Base-by-base conservation (phyloP, 2,888 invertebrate genomes). In the Diplolepis rosae region DNA sequence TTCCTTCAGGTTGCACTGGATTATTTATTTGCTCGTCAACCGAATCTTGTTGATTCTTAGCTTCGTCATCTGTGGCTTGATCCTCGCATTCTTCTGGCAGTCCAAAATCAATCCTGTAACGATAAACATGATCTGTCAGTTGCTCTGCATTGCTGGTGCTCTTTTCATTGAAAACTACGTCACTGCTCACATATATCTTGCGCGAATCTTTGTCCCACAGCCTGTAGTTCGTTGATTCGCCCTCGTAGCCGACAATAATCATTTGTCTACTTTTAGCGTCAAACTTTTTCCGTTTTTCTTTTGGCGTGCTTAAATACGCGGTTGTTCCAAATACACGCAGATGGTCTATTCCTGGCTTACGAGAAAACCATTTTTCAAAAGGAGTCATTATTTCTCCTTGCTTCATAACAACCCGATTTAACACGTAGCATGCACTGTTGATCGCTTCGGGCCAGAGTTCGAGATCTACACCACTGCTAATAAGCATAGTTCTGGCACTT, bases 401-500 rank as follows among this genome's bases (percentile, higher is more conserved):
- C 71, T 73, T 5, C 42, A 54, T 76, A 71, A 42, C 52, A 54
- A 18, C 78, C 30, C 83, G 28, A 61, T 86, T 85, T 30, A 76
- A 72, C 4, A 82, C 27, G 65, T 84, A 78, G 5, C 65, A 71
- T 0, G 76, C 72, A 1, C 18, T 42, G 0, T 72, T 48, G 6
- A 48, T 9, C 4, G 48, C 48, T 71, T 85, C 85, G 2, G 79
- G 77, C 84, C 84, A 86, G 11, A 81, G 72, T n/a, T 65, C 42
- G 13, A 4, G 0, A 9, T 65, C 9, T 3, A 73, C 11, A 7
- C 50, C 28, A 4, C 32, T 67, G 30, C 22, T 9, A 2, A 67
- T 9, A 1, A 73, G 56, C 73, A 73, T 70, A 3, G 56, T 30
- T 18, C 70, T 28, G 4, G 68, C 70, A 50, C 73, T 56, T n/a